Conservation (phyloP, 2,797 vertebrate genomes). For the Amblyopsis hoosieri region DNA sequence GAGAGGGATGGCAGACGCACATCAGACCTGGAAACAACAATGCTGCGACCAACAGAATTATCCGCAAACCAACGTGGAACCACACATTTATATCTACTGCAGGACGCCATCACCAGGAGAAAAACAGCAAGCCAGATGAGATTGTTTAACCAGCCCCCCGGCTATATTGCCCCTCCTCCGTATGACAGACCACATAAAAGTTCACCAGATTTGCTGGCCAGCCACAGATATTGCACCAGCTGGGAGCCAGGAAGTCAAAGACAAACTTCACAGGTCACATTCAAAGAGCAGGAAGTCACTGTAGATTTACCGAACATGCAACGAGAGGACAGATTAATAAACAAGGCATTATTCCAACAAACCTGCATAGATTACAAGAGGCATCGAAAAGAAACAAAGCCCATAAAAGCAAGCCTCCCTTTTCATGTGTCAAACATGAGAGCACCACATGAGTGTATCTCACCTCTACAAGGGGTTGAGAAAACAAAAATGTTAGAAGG, state of each 20-base stretch:
- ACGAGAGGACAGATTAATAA: slow-evolving; percentile 20
- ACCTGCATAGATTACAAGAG: slow-evolving; percentile 22
- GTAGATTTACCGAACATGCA: slow-evolving; percentile 26
- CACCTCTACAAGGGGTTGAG: slow-evolving; percentile 28
- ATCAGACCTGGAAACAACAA: slow-evolving; percentile 33
- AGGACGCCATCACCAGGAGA: slow-evolving; percentile 40
- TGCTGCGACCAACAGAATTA: slow-evolving; percentile 46
- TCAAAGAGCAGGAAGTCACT: slow-evolving; percentile 31
- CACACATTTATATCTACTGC: slow-evolving; percentile 26
- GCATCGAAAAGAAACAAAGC: slow-evolving; percentile 17
- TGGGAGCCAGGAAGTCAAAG: slow-evolving; percentile 46
- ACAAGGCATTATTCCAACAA: slow-evolving; percentile 30
- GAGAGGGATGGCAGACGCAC: slow-evolving; percentile 42
- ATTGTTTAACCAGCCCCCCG: slow-evolving; percentile 70
- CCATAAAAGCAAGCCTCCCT: slow-evolving; percentile 18
- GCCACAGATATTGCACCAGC: slow-evolving; percentile 9
- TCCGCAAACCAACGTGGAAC: slow-evolving; percentile 43
- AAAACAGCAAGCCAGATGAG: slow-evolving; percentile 49
- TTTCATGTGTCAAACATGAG: slow-evolving; percentile 18
- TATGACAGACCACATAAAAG: slow-evolving; percentile 63
- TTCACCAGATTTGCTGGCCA: slow-evolving; percentile 27
- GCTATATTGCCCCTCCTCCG: slow-evolving; percentile 76
- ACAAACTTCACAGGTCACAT: slow-evolving; percentile 38
- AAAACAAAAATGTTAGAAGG: slow-evolving; percentile 27
- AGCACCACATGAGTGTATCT: slow-evolving; percentile 4